Percentiles rank a stretch among this genome's conserved stretches.
Evolutionary conservation across 2,113 vertebrate species (phyloP).

Genomic region (Leptobrachium ailaonicum): DNA sequence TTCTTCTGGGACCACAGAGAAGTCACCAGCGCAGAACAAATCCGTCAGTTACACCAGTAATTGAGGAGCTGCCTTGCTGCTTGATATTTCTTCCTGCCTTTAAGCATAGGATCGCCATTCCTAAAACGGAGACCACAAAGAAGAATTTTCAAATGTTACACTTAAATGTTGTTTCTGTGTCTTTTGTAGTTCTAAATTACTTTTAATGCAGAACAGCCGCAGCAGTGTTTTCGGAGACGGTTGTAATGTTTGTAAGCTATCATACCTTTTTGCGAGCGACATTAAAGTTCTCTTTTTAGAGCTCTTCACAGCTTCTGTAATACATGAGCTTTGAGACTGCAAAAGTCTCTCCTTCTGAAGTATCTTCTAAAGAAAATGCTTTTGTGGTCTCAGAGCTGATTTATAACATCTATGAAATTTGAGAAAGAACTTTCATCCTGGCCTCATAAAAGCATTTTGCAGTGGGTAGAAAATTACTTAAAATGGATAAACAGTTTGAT

Average conservation of each 20-base stretch:
- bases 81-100: no score
- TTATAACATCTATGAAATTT: slow-evolving; percentile 25
- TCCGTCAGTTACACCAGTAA: no score
- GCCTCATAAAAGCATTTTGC: slow-evolving; percentile 7
- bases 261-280: slow-evolving; percentile 3
- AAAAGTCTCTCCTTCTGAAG: slow-evolving; percentile 16
- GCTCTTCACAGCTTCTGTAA: slow-evolving; percentile 16
- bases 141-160: no score
- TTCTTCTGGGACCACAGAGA: no score
- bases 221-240: neutral
- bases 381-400: slow-evolving; percentile 34
- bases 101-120: no score
- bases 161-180: no score
- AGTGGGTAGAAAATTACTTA: neutral
- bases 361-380: slow-evolving; percentile 24
- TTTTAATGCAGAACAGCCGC: neutral
- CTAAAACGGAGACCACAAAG: no score
- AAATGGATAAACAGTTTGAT: slow-evolving; percentile 18
- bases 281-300: slow-evolving; percentile 5
- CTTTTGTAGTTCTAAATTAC: neutral
- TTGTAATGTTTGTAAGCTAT: slow-evolving; percentile 5
- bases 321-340: slow-evolving; percentile 40
- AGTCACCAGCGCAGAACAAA: no score
- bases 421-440: slow-evolving; percentile 22
- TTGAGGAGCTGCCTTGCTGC: no score